Evolutionary conservation across 92 coral and sea anemone species (phyloP), one percentile per base, ranked within the genome.

Genomic region (Hydrozoanthus gracilis): DNA sequence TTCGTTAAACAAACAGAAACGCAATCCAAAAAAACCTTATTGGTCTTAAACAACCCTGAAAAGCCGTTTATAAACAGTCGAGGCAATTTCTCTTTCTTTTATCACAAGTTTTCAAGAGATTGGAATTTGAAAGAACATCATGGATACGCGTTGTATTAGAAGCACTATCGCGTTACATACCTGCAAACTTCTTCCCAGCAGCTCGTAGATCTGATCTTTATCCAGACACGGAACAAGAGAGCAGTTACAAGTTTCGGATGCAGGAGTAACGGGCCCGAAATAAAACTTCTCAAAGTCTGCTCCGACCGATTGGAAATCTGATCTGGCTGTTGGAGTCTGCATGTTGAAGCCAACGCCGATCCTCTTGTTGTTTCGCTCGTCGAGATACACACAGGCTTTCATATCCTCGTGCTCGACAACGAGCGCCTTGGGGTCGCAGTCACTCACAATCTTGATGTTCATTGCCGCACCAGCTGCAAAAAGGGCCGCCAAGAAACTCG

Each of bases 351-450:
- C 88, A 2, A 89, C 67, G 0, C 78, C 91, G 54, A 89, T 73
- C 4, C 48, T 77, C 47, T 89, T 84, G 82, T 48, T 51, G 51
- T 79, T 62, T 51, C 64, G 46, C 44, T 76, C 66, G 84, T 85
- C 87, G 51, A 78, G 44, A 74, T 89, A 89, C 69, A 86, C 65
- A 16, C 92, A 89, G 10, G 87, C 61, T 51, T 72, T 89, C 55
- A 62, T 78, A 6, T 69, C 80, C 74, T 76, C 86, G 66, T 71
- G 27, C 3, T 71, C 45, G 5, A 35, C 16, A 15, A 89, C 62
- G 27, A 45, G 71, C 1, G 74, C 58, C 50, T 58, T 79, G 6
- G 87, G 89, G 73, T 89, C 66, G 54, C 89, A 89, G 5, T 79
- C 55, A 5, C 39, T 3, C 27, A 70, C 47, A n/a, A 17, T 48